Evolutionary conservation across 2,888 invertebrate genomes (phyloP).

Genomic region (Agrotis ipsilon): DNA sequence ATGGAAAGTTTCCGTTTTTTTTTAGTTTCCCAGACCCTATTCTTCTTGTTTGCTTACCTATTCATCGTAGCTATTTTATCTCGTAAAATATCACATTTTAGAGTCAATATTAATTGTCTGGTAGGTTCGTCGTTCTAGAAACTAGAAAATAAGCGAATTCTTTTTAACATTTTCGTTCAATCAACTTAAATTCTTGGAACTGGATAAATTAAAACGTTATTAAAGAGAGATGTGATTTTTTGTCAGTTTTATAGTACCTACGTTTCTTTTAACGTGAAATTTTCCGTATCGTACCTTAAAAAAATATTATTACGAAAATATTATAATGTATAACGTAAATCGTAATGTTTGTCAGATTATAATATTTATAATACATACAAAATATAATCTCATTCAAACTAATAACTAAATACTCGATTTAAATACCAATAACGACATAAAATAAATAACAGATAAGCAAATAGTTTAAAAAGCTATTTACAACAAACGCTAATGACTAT

Average conservation of each 20-base stretch:
- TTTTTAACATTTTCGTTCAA: neutral
- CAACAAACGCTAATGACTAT: neutral
- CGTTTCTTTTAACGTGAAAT: too few relatives aligned
- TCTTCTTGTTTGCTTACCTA: neutral
- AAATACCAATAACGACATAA: neutral
- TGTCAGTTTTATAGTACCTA: neutral
- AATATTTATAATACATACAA: too few relatives aligned
- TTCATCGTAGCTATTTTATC: neutral
- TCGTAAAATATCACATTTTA: neutral
- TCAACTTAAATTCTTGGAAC: neutral
- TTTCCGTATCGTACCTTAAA: too few relatives aligned
- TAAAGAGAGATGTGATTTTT: neutral
- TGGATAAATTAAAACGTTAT: neutral
- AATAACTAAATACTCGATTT: too few relatives aligned
- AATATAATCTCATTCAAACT: too few relatives aligned
- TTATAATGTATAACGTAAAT: too few relatives aligned
- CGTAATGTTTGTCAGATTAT: too few relatives aligned
- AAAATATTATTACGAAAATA: too few relatives aligned
- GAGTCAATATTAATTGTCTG: neutral
- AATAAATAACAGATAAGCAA: neutral
- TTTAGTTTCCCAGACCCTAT: neutral
- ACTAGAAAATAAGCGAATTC: neutral
- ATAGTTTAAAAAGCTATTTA: slow-evolving; percentile 6
- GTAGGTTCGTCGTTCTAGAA: neutral
- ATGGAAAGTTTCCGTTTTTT: neutral